phyloP scores from a whole-genome alignment of 2,888 invertebrate species.

The Microplitis manilae region DNA sequence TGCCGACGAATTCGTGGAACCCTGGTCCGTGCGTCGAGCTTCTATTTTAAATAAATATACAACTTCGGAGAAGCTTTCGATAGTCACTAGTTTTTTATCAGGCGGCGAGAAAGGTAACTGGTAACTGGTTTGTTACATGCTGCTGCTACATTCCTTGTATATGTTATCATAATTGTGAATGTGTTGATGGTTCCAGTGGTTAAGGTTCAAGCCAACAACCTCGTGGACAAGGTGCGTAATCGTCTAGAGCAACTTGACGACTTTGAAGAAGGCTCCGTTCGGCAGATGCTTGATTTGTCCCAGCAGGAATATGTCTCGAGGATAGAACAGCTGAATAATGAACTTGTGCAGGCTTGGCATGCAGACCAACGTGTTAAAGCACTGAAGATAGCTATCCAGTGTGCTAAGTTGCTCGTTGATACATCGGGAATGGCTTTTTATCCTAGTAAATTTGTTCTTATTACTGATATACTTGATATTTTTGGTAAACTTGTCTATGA shows the following conservation, averaged over 20 bases:
- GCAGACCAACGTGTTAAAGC: slow-evolving; percentile 95
- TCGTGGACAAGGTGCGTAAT: slow-evolving; percentile 90
- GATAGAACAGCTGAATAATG: slow-evolving; percentile 92
- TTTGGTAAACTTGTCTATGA: slow-evolving; percentile 94
- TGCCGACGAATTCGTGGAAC: slow-evolving; percentile 75
- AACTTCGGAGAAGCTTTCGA: slow-evolving; percentile 93
- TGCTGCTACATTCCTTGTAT: too few relatives aligned
- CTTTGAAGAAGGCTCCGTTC: slow-evolving; percentile 90
- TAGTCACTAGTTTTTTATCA: slow-evolving; percentile 89
- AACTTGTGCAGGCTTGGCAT: slow-evolving; percentile 93
- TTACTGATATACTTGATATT: slow-evolving; percentile 95
- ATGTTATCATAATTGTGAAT: not conserved
- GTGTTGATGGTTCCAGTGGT: slow-evolving; percentile 75
- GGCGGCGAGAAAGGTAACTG: slow-evolving; percentile 86
- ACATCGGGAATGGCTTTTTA: slow-evolving; percentile 94
- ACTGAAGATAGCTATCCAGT: slow-evolving; percentile 96
- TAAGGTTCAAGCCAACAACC: slow-evolving; percentile 82
- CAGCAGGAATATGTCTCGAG: slow-evolving; percentile 93
- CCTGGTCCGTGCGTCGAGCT: slow-evolving; percentile 84
- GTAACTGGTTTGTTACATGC: too few relatives aligned
- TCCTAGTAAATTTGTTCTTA: slow-evolving; percentile 97
- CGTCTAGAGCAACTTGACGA: slow-evolving; percentile 95
- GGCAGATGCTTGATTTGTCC: slow-evolving; percentile 90
- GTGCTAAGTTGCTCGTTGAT: slow-evolving; percentile 93
- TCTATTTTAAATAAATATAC: slow-evolving; percentile 92